Evolutionary conservation across 2,113 vertebrate species (phyloP).

Genomic region (Etheostoma cragini): DNA sequence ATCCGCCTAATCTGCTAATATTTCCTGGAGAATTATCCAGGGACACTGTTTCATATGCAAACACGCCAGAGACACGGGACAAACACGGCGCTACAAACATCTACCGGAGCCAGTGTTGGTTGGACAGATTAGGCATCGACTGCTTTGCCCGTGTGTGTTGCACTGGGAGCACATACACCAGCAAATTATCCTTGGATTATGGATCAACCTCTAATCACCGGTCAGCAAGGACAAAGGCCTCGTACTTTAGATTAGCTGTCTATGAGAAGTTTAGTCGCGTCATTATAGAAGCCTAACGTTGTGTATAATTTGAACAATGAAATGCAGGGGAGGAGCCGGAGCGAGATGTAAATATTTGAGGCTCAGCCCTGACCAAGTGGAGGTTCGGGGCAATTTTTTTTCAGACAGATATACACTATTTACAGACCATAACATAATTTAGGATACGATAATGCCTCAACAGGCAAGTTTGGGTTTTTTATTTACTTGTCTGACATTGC

Average conservation of each 20-base stretch:
- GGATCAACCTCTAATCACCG: conserved; percentile 69
- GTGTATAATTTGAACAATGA: not conserved
- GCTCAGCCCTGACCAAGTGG: too few relatives aligned
- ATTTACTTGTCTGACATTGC: too few relatives aligned
- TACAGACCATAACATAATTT: too few relatives aligned
- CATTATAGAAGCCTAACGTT: not conserved
- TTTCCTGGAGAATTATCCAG: conserved; percentile 74
- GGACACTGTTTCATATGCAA: conserved; percentile 78
- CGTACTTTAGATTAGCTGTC: conserved; percentile 10
- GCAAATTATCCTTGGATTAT: conserved; percentile 77
- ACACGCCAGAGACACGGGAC: conserved; percentile 64
- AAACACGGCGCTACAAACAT: conserved; percentile 68
- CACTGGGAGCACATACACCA: conserved; percentile 65
- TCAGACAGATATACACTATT: too few relatives aligned
- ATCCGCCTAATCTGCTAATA: conserved; percentile 70
- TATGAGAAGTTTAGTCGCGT: not conserved
- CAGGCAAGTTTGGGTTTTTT: too few relatives aligned
- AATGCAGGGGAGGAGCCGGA: not conserved
- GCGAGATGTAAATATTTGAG: too few relatives aligned
- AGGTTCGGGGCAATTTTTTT: too few relatives aligned
- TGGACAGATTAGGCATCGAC: conserved; percentile 73
- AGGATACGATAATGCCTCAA: too few relatives aligned
- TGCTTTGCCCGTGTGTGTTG: conserved; percentile 69
- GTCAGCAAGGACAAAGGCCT: conserved; percentile 71
- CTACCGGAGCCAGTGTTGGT: conserved; percentile 34